phyloP scores from a whole-genome alignment of 1,140 invertebrate species.

The Arion vulgaris region DNA sequence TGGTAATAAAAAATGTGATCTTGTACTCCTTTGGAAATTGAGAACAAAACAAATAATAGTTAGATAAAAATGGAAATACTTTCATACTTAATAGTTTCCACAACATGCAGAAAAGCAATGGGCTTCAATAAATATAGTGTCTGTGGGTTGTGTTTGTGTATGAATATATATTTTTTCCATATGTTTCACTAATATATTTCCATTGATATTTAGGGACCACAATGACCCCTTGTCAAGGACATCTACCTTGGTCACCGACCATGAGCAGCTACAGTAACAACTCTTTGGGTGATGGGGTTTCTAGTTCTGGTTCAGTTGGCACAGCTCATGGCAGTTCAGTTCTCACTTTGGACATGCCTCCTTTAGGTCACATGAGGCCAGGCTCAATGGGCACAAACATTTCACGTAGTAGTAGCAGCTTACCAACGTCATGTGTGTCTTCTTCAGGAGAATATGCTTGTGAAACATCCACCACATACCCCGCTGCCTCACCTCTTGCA shows the following conservation, averaged over 20 bases:
- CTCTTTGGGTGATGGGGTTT: neutral
- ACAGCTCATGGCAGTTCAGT: neutral
- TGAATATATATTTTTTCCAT: too few relatives aligned
- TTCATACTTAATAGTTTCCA: too few relatives aligned
- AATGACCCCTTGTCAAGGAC: slow-evolving; percentile 25
- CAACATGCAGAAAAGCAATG: too few relatives aligned
- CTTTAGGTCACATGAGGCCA: slow-evolving; percentile 33
- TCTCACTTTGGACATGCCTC: slow-evolving; percentile 53
- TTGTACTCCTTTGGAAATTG: too few relatives aligned
- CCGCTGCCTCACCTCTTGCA: slow-evolving; percentile 43
- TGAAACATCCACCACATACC: neutral
- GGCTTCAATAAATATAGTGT: too few relatives aligned
- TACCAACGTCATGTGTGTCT: slow-evolving; percentile 42
- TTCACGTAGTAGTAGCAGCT: slow-evolving; percentile 50
- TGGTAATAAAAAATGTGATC: too few relatives aligned
- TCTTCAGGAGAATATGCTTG: slow-evolving; percentile 28
- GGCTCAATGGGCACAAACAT: slow-evolving; percentile 40
- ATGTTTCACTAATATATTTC: neutral
- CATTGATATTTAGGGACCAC: slow-evolving; percentile 22
- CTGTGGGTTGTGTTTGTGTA: too few relatives aligned
- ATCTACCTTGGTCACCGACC: slow-evolving; percentile 54
- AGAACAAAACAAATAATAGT: too few relatives aligned
- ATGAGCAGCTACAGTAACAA: slow-evolving; percentile 43
- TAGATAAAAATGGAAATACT: too few relatives aligned
- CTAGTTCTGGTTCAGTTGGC: neutral